Base-by-base conservation (phyloP, 2,797 vertebrate genomes). In the Eulemur coronatus region DNA sequence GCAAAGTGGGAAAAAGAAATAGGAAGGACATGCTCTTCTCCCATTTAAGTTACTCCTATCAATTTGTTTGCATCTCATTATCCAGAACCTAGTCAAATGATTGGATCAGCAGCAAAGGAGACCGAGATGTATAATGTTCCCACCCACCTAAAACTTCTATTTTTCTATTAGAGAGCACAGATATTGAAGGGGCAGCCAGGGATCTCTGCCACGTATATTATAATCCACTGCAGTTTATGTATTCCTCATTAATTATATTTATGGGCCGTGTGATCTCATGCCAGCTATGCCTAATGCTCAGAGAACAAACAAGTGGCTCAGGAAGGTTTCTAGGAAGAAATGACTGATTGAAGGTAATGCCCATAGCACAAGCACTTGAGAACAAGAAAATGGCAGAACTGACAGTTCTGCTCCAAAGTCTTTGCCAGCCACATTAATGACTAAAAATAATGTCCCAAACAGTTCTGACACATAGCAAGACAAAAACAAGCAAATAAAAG, bases 201-300 rank as follows among this genome's bases (percentile, higher is more conserved):
- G 28, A 17, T 30, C 13, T 84, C 63, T 63, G 41, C 3, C 35
- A 15, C 1, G 1, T 11, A 26, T 30, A n/a, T 22, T 81, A 13
- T 33, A 43, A 67, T 24, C n/a, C 0, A 10, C 48, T 26, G 14
- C 9, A 10, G 30, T 69, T 69, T 79, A 7, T n/a, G 28, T 88
- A 65, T 70, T 73, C 41, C 73, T 79, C 20, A 38, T 79, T 96
- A 87, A 93, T 80, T 87, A 43, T 52, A 69, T 70, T 92, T 84
- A 79, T 24, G n/a, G 72, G 15, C 12, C 38, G 13, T 22, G 4
- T 61, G 55, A 82, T 80, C 76, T 90, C 22, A 4, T 13, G 65
- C 90, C 81, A 46, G 18, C 61, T 59, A 14, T 41, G 38, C 15
- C 20, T 50, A 89, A 59, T 41, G 33, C 24, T 82, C 11, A 9